Evolutionary conservation across 2,113 vertebrate species (phyloP).

Genomic region (Sphaerodactylus townsendi): DNA sequence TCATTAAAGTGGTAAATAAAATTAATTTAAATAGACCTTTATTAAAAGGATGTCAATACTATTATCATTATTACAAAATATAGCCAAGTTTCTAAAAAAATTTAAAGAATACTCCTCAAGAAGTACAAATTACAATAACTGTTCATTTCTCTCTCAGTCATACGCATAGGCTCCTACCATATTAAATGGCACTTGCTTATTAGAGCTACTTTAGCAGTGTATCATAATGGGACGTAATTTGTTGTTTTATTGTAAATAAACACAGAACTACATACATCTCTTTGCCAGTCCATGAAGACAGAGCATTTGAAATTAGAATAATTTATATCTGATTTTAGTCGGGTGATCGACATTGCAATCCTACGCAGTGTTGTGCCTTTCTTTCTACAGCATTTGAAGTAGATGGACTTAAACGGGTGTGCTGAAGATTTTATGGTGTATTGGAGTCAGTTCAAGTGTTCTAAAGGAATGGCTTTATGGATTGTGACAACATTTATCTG

Average conservation of each 20-base stretch:
- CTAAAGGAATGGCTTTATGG: neutral
- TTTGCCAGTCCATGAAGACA: neutral
- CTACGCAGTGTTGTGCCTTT: too few species aligned
- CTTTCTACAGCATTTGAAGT: too few species aligned
- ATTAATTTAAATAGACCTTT: conserved; percentile 7
- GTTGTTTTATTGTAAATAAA: neutral
- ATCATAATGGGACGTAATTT: neutral
- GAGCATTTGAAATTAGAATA: neutral
- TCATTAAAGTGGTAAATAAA: neutral
- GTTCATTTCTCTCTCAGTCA: neutral
- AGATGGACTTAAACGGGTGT: too few species aligned
- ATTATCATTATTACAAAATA: neutral
- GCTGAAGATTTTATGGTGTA: too few species aligned
- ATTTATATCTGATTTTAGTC: neutral
- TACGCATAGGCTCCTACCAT: neutral
- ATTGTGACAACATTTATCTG: too few species aligned
- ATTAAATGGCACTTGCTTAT: neutral
- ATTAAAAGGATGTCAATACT: neutral
- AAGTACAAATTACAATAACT: neutral
- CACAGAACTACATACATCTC: accelerated
- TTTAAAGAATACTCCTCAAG: neutral
- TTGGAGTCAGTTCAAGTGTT: neutral
- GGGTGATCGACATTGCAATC: too few species aligned
- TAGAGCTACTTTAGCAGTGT: neutral
- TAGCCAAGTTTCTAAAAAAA: neutral